Evolutionary conservation across 2,113 vertebrate species (phyloP), one percentile per base, ranked within the genome.

Genomic region (Embiotoca jacksoni): DNA sequence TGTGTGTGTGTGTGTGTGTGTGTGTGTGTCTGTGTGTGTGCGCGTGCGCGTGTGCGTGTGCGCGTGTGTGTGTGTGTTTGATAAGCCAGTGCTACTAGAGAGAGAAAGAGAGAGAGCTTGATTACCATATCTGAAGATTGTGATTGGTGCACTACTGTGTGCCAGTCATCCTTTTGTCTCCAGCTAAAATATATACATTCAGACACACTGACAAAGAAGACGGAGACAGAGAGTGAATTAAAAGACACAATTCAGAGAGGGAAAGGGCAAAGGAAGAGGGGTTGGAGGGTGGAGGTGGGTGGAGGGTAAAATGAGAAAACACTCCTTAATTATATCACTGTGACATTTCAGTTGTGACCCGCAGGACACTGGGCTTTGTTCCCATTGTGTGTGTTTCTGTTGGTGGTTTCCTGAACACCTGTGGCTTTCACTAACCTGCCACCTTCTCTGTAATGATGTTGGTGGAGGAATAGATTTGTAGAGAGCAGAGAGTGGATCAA

Each of bases 51-150:
- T 58, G 56, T 49, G 49, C 71, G 56, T 56, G 62, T 31, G 14
- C 31, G 63, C 54, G 47, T 56, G 32, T 23, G 6, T 32, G 37
- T 82, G 67, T 75, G 59, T 78, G 41, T 78, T 82, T 78, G 86
- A 90, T 90, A 90, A 93, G 75, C 70, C 30, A 13, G 55, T 63
- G 70, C 62, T 72, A 74, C 60, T 58, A 46, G 76, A 82, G 75
- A 60, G 75, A 72, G 46, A 46, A 74, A 82, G 75, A 60, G 75
- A 72, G 46, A 67, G 57, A 78, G 80, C 83, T 83, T 86, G 66
- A 93, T 90, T 91, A 87, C 57, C 83, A 84, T 89, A 87, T 92
- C 87, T 86, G 79, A 88, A 87, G 87, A 89, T 88, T 83, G 7
- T 52, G 77, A 83, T 71, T 69, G 80, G 57, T 61, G 73, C 62